Conservation (phyloP, 2,888 invertebrate species). For the Ditula angustiorana region DNA sequence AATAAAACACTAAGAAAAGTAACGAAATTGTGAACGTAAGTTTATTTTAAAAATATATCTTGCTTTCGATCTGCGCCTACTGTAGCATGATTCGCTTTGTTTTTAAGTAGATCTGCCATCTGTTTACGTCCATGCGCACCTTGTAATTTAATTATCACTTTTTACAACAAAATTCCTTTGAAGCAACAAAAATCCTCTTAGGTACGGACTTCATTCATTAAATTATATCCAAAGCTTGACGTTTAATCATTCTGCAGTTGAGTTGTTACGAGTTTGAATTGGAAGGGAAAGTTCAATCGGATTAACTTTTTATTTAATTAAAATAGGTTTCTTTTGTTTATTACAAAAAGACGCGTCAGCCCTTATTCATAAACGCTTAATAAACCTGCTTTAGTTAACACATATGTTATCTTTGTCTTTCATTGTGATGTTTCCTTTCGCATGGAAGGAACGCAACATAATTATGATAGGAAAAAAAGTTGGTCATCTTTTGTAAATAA, state of each 20-base stretch:
- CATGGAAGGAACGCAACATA: too few species aligned
- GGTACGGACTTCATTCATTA: constrained; percentile 41
- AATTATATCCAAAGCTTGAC: constrained; percentile 39
- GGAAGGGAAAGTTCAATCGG: constrained; percentile 18
- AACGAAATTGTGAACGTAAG: too few species aligned
- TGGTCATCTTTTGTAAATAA: too few species aligned
- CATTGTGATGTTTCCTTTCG: neutral
- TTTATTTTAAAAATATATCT: too few species aligned
- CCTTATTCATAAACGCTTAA: too few species aligned
- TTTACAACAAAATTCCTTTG: constrained; percentile 52
- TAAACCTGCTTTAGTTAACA: too few species aligned
- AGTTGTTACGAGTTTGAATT: constrained; percentile 33
- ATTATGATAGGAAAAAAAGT: too few species aligned
- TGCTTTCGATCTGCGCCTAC: too few species aligned
- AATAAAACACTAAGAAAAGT: too few species aligned
- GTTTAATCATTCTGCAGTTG: constrained; percentile 40
- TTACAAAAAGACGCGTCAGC: neutral
- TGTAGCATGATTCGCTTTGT: constrained; percentile 1
- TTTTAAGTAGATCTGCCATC: constrained; percentile 55
- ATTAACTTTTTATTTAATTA: constrained; percentile 25
- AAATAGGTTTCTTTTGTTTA: constrained; percentile 1
- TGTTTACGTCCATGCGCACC: constrained; percentile 60
- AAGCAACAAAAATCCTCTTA: constrained; percentile 48
- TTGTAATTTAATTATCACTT: constrained; percentile 69
- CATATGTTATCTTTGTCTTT: too few species aligned